phyloP scores from a whole-genome alignment of 2,797 vertebrate genomes.

The Alectoris magna region DNA sequence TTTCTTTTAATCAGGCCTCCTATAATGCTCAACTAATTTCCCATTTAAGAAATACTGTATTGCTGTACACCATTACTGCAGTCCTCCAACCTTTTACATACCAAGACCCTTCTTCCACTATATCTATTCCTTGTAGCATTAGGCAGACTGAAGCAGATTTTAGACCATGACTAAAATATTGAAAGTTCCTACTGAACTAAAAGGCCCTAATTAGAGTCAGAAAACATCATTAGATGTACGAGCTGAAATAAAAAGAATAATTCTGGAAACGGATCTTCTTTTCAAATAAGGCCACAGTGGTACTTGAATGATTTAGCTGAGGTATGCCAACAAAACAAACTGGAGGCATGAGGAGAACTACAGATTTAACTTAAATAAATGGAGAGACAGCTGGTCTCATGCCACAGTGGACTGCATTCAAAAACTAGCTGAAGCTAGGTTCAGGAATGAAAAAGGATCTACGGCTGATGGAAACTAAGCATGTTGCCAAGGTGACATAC shows the following conservation, averaged over 20 bases:
- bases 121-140: background rate
- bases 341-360: background rate
- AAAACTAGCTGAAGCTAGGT: conserved; percentile 14
- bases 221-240: background rate
- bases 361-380: conserved; percentile 1
- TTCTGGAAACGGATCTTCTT: background rate
- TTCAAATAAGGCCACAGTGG: background rate
- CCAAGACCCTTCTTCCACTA: background rate
- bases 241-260: background rate
- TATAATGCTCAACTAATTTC: background rate
- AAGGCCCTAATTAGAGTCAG: conserved; percentile 13
- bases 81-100: background rate
- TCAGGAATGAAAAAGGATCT: conserved; percentile 30
- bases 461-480: conserved; percentile 8
- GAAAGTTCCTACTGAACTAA: conserved; percentile 49
- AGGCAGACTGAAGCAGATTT: conserved; percentile 35
- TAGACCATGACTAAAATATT: conserved; percentile 26
- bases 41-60: background rate
- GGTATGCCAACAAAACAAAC: background rate
- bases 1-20: background rate
- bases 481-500: conserved; percentile 42
- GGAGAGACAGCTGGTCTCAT: conserved; percentile 11
- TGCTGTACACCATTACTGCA: background rate
- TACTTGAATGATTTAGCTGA: background rate
- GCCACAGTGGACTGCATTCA: background rate